Evolutionary conservation across 2,113 vertebrate species (phyloP), one percentile per base, ranked within the genome.

Genomic region (Bufo gargarizans): DNA sequence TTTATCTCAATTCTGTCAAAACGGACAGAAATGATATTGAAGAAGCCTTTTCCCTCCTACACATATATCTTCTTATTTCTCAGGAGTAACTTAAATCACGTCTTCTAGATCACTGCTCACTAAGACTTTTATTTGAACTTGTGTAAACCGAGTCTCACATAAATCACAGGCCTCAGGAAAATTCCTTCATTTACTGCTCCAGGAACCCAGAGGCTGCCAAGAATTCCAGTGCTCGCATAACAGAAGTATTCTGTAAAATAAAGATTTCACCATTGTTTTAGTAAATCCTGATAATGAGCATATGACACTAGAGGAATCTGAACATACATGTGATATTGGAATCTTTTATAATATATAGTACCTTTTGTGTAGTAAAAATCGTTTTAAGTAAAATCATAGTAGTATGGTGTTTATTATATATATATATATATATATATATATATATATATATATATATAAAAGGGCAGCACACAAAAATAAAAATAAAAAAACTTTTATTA

Each of bases 1-100:
- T 88, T 88, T 88, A 88, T 88, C 86, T 82, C 79, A 88, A 82
- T 82, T 88, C 69, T 88, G 79, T 88, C 86, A 88, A 88, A 82
- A 74, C 33, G 20, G 72, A 10, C 63, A 88, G 82, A 88, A 88
- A 88, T 82, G 58, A 88, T 88, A 82, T 88, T 88, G 79, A 22
- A 61, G 79, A 82, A 63, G 74, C 65, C 65, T 88, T 88, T 88
- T 76, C 67, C 81, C 69, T 76, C 79, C 65, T 67, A 76, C 79
- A 88, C 79, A 82, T 88, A 88, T 76, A 88, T 88, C 86, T 88
- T 82, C 65, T 82, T 33, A 88, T 76, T 72, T 82, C 86, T 88
- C 86, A 63, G 22, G 79, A 88, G 86, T 63, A 88, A 50, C 86
- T 63, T 88, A 88, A 88, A 88, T 88, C 79, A 74, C 50, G 86